Base-by-base conservation (phyloP, 2,113 vertebrate species). In the Mobula birostris region DNA sequence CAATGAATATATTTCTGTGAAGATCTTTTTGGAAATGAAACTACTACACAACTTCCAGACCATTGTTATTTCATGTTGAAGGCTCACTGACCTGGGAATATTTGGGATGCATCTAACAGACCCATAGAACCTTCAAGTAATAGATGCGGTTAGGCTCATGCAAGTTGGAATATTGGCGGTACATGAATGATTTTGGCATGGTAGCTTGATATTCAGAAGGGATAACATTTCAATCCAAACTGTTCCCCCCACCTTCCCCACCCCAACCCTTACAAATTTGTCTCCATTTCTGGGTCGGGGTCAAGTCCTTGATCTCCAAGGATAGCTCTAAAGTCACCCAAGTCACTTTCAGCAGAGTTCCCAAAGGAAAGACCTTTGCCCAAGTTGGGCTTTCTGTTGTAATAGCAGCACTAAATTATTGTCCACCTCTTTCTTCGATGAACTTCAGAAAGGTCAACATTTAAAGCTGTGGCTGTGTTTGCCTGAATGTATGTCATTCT, bases 401-500 rank as follows among this genome's bases (percentile, higher is more conserved):
- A 58, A 27, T 29, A 63, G 29, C 61, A 58, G 4, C 61, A 63
- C 8, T 56, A 58, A 27, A 58, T 85, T 19, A 3, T 2, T 7
- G 21, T 9, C 48, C 8, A 4, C 1, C 19, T 7, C 8, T 2
- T 9, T 2, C 6, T 21, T 12, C 12, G 56, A 87, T 9, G 14
- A 14, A n/a, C 9, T 61, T 87, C 14, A 58, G 83, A 9, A 87
- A 56, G 56, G 24, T 27, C 58, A 63, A n/a, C 29, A 27, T 61
- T 87, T 56, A 94, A 96, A 95, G 95, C 87, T 83, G 4, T 11
- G 94, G 94, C 92, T 5, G 66, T 83, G 77, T 88, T 93, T 85
- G 92, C 94, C 80, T 95, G 82, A 88, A 92, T 94, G 40, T 94
- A 19, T 94, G 90, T 12, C 91, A 94, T 63, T 82, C 66, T 40